Percentiles rank a stretch among this genome's conserved stretches.
phyloP scores from a whole-genome alignment of 2,888 invertebrate genomes.

The Eupeodes latifasciatus region DNA sequence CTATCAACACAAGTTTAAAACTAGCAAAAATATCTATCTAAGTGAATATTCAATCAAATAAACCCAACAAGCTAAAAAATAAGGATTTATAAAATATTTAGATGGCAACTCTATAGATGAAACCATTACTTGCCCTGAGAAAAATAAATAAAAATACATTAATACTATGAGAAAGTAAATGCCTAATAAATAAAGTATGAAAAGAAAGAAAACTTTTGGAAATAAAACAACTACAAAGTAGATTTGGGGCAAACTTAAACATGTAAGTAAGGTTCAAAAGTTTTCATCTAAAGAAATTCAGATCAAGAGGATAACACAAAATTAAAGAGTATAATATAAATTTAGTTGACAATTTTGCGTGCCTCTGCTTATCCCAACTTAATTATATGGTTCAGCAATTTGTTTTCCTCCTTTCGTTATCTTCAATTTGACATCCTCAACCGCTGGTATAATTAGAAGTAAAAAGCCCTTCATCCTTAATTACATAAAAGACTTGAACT shows the following conservation, averaged over 20 bases:
- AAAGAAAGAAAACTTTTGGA: too few species aligned
- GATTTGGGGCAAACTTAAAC: neutral
- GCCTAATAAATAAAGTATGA: too few species aligned
- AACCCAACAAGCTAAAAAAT: too few species aligned
- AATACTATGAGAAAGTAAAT: too few species aligned
- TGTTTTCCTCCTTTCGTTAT: constrained; percentile 22
- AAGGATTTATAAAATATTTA: too few species aligned
- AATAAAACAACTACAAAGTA: neutral
- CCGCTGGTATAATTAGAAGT: constrained; percentile 27
- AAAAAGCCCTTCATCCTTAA: constrained; percentile 34
- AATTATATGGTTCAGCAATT: constrained; percentile 32
- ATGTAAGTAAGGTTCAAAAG: neutral
- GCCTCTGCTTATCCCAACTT: constrained; percentile 1
- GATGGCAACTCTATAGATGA: too few species aligned
- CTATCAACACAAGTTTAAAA: too few species aligned
- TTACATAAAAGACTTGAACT: constrained; percentile 36
- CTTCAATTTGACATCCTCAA: constrained; percentile 26
- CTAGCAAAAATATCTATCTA: too few species aligned
- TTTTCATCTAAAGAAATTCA: neutral
- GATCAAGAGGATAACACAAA: neutral
- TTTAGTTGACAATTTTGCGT: constrained; percentile 17
- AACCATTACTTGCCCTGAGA: too few species aligned
- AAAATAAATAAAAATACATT: too few species aligned
- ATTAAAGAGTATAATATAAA: neutral
- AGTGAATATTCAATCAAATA: too few species aligned